Conservation (phyloP, 2,888 invertebrate genomes). For the Andrena trimmerana region DNA sequence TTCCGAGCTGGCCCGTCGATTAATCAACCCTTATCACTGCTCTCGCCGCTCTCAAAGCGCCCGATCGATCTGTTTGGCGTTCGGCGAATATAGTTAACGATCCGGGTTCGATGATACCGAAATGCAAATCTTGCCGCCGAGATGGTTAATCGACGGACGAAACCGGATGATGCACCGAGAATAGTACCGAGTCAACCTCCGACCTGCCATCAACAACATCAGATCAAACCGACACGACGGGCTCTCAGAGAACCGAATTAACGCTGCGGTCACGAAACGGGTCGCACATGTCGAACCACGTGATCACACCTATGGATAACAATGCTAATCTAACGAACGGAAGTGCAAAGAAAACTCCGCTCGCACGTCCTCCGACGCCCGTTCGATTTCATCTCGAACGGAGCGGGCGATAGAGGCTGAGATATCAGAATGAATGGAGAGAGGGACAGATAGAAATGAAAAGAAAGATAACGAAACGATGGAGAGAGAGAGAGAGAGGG, state of each 20-base stretch:
- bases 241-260: slow-evolving; percentile 35
- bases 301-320: slow-evolving; percentile 40
- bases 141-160: not conserved
- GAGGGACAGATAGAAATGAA: slow-evolving; percentile 37
- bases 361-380: slow-evolving; percentile 57
- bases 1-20: too few relatives aligned
- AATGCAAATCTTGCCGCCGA: not conserved
- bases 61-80: not conserved
- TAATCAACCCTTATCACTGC: not conserved
- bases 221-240: slow-evolving; percentile 69
- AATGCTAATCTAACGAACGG: slow-evolving; percentile 7
- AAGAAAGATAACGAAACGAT: slow-evolving; percentile 18
- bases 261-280: slow-evolving; percentile 25
- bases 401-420: slow-evolving; percentile 9
- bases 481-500: slow-evolving; percentile 2
- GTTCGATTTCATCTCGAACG: slow-evolving; percentile 33
- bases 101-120: not conserved
- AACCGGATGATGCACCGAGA: not conserved
- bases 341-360: slow-evolving; percentile 27
- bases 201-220: slow-evolving; percentile 66
- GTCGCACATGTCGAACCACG: slow-evolving; percentile 29
- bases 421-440: slow-evolving; percentile 18
- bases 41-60: not conserved
- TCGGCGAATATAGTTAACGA: not conserved
- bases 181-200: slow-evolving; percentile 56